Conservation (phyloP, 1,140 invertebrate genomes). For the Campoletis sonorensis region DNA sequence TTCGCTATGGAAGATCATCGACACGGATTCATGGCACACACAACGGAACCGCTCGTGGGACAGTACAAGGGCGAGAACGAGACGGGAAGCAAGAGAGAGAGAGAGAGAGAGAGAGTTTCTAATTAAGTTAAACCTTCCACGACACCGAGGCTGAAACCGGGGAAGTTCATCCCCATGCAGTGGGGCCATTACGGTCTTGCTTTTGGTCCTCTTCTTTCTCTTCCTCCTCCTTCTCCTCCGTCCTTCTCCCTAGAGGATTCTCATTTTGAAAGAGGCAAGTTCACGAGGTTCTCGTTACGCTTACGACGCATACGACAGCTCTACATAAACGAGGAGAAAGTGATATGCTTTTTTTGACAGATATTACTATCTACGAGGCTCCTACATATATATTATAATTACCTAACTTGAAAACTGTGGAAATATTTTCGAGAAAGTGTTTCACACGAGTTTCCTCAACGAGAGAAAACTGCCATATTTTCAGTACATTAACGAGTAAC, state of each 20-base stretch:
- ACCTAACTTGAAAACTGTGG: background rate
- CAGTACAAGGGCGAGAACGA: background rate
- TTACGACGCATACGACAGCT: constrained; percentile 9
- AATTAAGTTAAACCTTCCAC: constrained; percentile 34
- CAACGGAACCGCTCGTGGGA: background rate
- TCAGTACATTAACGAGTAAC: no score
- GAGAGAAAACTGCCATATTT: no score
- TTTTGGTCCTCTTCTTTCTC: constrained; percentile 11
- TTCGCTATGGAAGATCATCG: constrained; percentile 29
- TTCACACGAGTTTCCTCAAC: background rate
- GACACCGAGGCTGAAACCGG: background rate
- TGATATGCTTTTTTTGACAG: background rate
- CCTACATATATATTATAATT: background rate
- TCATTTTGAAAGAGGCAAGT: constrained; percentile 23
- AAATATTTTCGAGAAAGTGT: background rate
- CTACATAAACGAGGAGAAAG: background rate
- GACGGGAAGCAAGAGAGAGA: background rate
- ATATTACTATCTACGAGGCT: constrained; percentile 3
- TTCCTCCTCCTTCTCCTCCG: background rate
- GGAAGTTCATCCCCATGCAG: constrained; percentile 20
- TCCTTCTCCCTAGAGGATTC: constrained; percentile 16
- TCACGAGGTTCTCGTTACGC: constrained; percentile 30
- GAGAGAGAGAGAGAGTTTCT: constrained; percentile 18
- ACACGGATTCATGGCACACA: constrained; percentile 1
- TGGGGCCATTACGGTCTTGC: constrained; percentile 5